phyloP scores from a whole-genome alignment of 2,797 vertebrate species.

The Cuculus canorus region DNA sequence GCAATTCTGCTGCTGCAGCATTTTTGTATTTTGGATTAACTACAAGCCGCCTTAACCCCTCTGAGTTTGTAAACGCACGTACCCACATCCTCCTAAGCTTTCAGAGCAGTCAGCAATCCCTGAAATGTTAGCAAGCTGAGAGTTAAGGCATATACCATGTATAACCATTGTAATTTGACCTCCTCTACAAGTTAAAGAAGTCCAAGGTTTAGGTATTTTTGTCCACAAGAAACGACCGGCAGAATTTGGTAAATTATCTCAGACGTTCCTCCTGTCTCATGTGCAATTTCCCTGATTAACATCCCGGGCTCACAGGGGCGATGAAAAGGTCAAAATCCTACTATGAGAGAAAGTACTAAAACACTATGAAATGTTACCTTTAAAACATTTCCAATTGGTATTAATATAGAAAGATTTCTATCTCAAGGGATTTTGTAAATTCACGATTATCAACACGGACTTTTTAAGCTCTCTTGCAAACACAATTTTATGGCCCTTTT shows the following conservation, averaged over 20 bases:
- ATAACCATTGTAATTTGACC: slow-evolving; percentile 2
- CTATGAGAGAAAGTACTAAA: background rate
- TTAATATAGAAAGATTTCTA: slow-evolving; percentile 11
- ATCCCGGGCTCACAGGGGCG: background rate
- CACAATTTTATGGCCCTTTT: background rate
- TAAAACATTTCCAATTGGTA: slow-evolving; percentile 43
- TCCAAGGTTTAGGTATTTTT: slow-evolving; percentile 36
- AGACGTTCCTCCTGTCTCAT: slow-evolving; percentile 22
- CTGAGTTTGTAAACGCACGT: background rate
- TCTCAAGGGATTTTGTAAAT: background rate
- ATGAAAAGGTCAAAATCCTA: slow-evolving; percentile 50
- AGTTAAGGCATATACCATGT: background rate
- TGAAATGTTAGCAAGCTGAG: background rate
- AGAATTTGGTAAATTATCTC: slow-evolving; percentile 27
- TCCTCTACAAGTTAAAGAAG: background rate
- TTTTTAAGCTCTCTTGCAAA: slow-evolving; percentile 14
- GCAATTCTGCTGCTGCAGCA: slow-evolving; percentile 56
- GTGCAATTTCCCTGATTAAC: slow-evolving; percentile 15
- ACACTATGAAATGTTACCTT: slow-evolving; percentile 43
- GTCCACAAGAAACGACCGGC: slow-evolving; percentile 43
- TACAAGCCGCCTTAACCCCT: slow-evolving; percentile 57
- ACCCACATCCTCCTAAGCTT: background rate
- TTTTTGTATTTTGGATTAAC: slow-evolving; percentile 58
- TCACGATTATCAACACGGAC: background rate
- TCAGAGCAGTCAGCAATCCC: background rate